Base-by-base conservation (phyloP, 1,140 invertebrate genomes). In the Tetraneura akinire region DNA sequence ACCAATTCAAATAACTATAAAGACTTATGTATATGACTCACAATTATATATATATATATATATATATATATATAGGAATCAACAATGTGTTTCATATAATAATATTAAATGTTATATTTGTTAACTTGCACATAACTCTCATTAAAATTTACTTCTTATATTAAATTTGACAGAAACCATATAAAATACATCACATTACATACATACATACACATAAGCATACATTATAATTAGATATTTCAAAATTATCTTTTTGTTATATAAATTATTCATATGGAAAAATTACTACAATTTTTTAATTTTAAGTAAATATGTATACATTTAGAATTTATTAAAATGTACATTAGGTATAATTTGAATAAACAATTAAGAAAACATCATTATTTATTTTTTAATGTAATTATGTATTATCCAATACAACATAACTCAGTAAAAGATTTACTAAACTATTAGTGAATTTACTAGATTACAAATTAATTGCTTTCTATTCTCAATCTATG, bases 161-260 rank as follows among this genome's bases (percentile, higher is more conserved):
- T 47, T 23, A 2, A 68, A 47, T 26, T 68, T 47, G 26, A 68
- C 26, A 18, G 1, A 8, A 45, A 42, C 37, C 13, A 66, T 42
- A 42, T 13, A 42, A 42, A n/a, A 13, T 29, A 51, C 21, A 51
- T 29, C 68, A 49, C 16, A 51, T 71, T 51, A 71, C 68, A 71
- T 71, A 71, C 45, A 45, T 70, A 70, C 66, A 71, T 51, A 71
- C 47, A 70, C n/a, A 37, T 47, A 47, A 68, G 64, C 64, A 68
- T 45, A 45, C 18, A 60, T 55, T 18, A 55, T 23, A 26, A 26
- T 57, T 57, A 13, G n/a, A 18, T 51, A 6, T 51, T n/a, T 53
- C 18, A 53, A n/a, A 53, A 21, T n/a, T n/a, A n/a, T 16, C 3
- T 8, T 60, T 60, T 60, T 60, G 13, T 60, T 60, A n/a, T n/a